Percentiles rank a stretch among this genome's conserved stretches.
Conservation (phyloP, 2,888 invertebrate genomes). For the Yponomeuta cagnagella region DNA sequence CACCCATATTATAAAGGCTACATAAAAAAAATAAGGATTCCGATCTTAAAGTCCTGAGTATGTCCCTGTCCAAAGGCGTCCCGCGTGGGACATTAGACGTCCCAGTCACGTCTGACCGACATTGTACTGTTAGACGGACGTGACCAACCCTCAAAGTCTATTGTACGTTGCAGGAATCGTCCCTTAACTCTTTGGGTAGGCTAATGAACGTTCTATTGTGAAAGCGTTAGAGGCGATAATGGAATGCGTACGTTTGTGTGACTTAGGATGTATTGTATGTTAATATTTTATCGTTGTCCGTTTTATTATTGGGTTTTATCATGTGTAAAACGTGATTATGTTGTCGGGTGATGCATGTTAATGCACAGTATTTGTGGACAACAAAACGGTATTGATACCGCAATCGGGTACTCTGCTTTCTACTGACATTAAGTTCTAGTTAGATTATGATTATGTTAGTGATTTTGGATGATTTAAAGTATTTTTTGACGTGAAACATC, state of each 20-base stretch:
- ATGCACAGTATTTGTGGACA: neutral
- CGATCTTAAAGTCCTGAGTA: neutral
- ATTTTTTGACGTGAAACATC: too few species aligned
- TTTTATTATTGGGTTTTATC: constrained; percentile 1
- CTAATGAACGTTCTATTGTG: neutral
- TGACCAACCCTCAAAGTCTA: neutral
- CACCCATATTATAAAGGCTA: too few species aligned
- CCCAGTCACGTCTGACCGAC: constrained; percentile 1
- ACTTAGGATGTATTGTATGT: neutral
- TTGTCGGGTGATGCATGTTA: neutral
- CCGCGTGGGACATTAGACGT: neutral
- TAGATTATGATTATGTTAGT: too few species aligned
- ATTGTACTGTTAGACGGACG: neutral
- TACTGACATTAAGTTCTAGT: too few species aligned
- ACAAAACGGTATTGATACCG: too few species aligned
- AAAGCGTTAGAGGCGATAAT: neutral
- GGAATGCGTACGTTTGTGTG: neutral
- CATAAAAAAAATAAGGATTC: neutral
- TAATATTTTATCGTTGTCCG: neutral
- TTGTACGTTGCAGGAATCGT: neutral
- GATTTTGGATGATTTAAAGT: too few species aligned
- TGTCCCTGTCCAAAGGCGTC: neutral
- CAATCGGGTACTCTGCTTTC: too few species aligned
- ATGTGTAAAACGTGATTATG: neutral
- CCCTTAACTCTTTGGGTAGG: neutral